Percentiles rank a stretch among this genome's conserved stretches.
phyloP scores from a whole-genome alignment of 2,113 vertebrate genomes.

The Tapirus terrestris region DNA sequence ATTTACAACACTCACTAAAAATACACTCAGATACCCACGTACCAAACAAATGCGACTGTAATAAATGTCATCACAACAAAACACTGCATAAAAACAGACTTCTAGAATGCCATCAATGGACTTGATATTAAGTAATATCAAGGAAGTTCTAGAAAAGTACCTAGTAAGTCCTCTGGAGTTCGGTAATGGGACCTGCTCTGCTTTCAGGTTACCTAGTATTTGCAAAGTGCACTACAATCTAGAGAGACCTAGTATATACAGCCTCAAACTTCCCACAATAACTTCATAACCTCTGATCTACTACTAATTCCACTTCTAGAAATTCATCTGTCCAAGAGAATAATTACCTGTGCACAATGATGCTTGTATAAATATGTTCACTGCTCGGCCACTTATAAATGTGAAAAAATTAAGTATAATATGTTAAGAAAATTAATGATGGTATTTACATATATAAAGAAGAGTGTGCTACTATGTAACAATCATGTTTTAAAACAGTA shows the following conservation, averaged over 20 bases:
- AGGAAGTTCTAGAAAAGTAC: background rate
- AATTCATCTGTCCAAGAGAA: background rate
- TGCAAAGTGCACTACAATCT: background rate
- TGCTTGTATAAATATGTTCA: background rate
- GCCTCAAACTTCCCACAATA: background rate
- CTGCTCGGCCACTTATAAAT: background rate
- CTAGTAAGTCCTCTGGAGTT: background rate
- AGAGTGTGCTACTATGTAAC: background rate
- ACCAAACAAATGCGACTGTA: background rate
- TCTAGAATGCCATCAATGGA: background rate
- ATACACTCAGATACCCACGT: background rate
- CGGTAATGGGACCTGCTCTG: background rate
- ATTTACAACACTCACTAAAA: background rate
- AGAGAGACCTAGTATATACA: background rate
- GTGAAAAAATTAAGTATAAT: background rate
- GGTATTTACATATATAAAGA: background rate
- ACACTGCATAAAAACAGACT: background rate
- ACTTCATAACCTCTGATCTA: background rate
- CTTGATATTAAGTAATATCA: background rate
- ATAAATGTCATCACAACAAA: background rate
- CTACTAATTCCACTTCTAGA: background rate
- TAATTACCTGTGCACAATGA: background rate
- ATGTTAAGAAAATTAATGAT: slow-evolving; percentile 22
- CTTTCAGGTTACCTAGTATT: background rate
- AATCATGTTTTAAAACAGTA: background rate